Evolutionary conservation across 2,888 invertebrate species (phyloP).

Genomic region (Maniola hyperantus): DNA sequence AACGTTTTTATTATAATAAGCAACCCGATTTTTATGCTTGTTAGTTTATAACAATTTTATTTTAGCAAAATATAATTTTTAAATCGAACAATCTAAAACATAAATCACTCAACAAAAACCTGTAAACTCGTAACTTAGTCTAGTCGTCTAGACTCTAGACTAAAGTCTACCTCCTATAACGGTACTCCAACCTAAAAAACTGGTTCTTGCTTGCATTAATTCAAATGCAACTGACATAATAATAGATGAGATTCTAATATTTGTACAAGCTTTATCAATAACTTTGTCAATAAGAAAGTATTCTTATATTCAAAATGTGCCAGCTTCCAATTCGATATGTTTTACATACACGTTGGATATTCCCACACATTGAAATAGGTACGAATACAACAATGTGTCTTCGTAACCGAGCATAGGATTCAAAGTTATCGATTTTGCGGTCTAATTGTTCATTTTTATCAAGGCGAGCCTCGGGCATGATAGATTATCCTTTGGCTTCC

Average conservation of each 20-base stretch:
- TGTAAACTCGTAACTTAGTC: constrained; percentile 8
- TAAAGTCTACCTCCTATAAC: constrained; percentile 8
- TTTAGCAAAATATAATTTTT: no score
- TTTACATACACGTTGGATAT: neutral
- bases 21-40: no score
- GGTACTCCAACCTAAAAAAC: constrained; percentile 9
- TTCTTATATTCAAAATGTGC: constrained; percentile 6
- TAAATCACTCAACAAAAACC: constrained; percentile 6
- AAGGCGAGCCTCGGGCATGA: constrained; percentile 77
- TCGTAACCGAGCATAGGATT: constrained; percentile 48
- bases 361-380: neutral
- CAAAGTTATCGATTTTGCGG: constrained; percentile 69
- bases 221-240: constrained; percentile 10
- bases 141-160: constrained; percentile 21
- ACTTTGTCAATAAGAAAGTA: constrained; percentile 8
- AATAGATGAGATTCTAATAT: constrained; percentile 5
- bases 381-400: constrained; percentile 19
- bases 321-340: constrained; percentile 4
- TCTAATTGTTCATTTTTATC: constrained; percentile 81
- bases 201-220: neutral
- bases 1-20: no score
- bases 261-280: constrained; percentile 7
- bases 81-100: neutral
- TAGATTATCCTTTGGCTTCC: constrained; percentile 81
- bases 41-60: no score